Conservation (phyloP, 2,888 invertebrate genomes). For the Noctua fimbriata region DNA sequence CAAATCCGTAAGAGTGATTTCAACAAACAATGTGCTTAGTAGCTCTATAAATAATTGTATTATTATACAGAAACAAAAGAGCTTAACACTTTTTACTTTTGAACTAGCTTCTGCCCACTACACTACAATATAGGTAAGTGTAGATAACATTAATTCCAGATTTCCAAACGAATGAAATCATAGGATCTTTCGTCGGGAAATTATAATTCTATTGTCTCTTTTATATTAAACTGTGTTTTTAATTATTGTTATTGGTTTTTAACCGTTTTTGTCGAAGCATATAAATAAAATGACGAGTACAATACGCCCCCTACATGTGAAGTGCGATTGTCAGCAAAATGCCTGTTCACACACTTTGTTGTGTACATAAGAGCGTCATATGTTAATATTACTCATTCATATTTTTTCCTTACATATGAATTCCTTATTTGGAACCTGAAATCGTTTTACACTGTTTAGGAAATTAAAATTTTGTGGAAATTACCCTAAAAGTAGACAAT, state of each 20-base stretch:
- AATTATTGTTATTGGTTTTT: not conserved
- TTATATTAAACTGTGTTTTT: not conserved
- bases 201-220: slow-evolving; percentile 15
- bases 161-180: not conserved
- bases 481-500: not conserved
- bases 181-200: not conserved
- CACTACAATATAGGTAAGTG: not conserved
- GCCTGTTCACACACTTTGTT: slow-evolving; percentile 20
- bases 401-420: slow-evolving; percentile 23
- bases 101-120: not conserved
- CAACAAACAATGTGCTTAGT: not conserved
- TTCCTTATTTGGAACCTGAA: slow-evolving; percentile 21
- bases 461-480: not conserved
- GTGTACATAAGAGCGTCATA: slow-evolving; percentile 28
- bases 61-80: not conserved
- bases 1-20: not conserved
- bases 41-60: slow-evolving; percentile 1
- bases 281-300: not conserved
- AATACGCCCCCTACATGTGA: slow-evolving; percentile 5
- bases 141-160: not conserved
- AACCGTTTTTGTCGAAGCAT: not conserved
- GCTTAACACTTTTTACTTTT: slow-evolving; percentile 1
- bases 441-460: not conserved
- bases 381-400: slow-evolving; percentile 32
- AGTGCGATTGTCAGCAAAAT: slow-evolving; percentile 38